Evolutionary conservation across 2,113 vertebrate genomes (phyloP).

Genomic region (Ranitomeya imitator): DNA sequence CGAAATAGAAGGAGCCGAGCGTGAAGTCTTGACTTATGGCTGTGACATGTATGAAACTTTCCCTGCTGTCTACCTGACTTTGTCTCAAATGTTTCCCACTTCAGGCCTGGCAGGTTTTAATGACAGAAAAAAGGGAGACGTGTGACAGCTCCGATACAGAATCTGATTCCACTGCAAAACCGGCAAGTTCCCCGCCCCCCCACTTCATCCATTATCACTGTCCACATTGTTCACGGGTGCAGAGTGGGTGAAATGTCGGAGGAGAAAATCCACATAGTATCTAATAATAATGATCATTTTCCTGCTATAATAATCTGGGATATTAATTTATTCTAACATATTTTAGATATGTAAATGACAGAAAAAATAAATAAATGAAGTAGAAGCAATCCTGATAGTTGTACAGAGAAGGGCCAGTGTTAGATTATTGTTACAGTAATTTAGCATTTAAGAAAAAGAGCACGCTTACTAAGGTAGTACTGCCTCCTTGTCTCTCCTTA

Average conservation of each 20-base stretch:
- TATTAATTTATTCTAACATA: not conserved
- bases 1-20: not conserved
- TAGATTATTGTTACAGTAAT: too few relatives aligned
- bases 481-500: too few relatives aligned
- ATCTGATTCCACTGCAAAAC: constrained; percentile 35
- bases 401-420: too few relatives aligned
- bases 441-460: too few relatives aligned
- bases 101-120: constrained; percentile 46
- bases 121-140: constrained; percentile 49
- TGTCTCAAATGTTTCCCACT: constrained; percentile 29
- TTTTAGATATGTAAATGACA: not conserved
- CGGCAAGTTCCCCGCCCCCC: constrained; percentile 1
- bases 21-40: not conserved
- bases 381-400: too few relatives aligned
- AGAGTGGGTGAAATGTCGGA: not conserved
- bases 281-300: too few relatives aligned
- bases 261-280: not conserved
- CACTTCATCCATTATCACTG: constrained; percentile 16
- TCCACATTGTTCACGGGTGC: not conserved
- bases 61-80: constrained; percentile 36
- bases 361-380: too few relatives aligned
- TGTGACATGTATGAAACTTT: constrained; percentile 44
- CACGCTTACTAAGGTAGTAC: too few relatives aligned
- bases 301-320: not conserved
- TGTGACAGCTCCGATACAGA: constrained; percentile 32